Conservation (phyloP, 2,113 vertebrate species). For the Scomber scombrus region DNA sequence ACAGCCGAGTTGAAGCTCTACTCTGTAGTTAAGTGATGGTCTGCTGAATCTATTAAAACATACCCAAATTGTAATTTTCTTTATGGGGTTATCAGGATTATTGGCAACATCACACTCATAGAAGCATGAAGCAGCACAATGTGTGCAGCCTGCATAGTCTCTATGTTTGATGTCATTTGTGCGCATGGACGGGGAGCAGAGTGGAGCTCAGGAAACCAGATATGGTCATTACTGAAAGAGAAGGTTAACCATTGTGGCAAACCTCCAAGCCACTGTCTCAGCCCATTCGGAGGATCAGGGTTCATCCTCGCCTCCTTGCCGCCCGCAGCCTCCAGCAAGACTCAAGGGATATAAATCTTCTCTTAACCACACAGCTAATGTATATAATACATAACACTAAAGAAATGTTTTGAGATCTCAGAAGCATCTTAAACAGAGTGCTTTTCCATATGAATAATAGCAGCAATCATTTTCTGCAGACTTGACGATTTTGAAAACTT, state of each 20-base stretch:
- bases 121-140: conserved; percentile 39
- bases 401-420: conserved; percentile 33
- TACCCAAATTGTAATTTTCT: conserved; percentile 48
- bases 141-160: conserved; percentile 36
- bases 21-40: conserved; percentile 55
- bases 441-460: conserved; percentile 16
- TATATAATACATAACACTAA: conserved; percentile 13
- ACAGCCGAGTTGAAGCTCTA: conserved; percentile 24
- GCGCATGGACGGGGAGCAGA: conserved; percentile 46
- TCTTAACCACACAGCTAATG: conserved; percentile 62
- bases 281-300: conserved; percentile 62
- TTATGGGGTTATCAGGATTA: conserved; percentile 52
- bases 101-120: conserved; percentile 21
- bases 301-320: conserved; percentile 54
- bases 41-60: conserved; percentile 67
- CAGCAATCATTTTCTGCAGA: conserved; percentile 25
- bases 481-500: conserved; percentile 17
- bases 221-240: conserved; percentile 78
- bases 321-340: conserved; percentile 62
- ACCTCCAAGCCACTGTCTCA: conserved; percentile 83
- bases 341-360: conserved; percentile 56
- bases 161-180: conserved; percentile 54
- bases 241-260: conserved; percentile 82
- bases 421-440: conserved; percentile 29
- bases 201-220: conserved; percentile 77